These are phyloP conservation scores for Sylvilagus bachmani DNA, from an alignment of 2,113 vertebrate genomes.

Conservation along the genomic window DNA sequence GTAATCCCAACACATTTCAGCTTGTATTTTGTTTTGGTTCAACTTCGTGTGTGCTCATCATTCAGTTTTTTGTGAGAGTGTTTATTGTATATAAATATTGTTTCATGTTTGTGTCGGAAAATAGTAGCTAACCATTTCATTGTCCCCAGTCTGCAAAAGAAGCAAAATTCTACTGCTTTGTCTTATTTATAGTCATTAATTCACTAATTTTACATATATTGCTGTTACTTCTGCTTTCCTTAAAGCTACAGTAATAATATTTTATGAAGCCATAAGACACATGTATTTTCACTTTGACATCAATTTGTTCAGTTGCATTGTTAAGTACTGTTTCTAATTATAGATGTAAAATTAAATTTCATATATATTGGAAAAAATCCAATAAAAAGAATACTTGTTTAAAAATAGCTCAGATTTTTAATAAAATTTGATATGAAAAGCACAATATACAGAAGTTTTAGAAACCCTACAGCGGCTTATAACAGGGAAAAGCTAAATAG, in stretches of 20 bases:
- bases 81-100: slow-evolving; percentile 90
- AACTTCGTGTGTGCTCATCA: slow-evolving; percentile 89
- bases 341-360: slow-evolving; percentile 76
- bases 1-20: slow-evolving; percentile 84
- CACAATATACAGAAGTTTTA: slow-evolving; percentile 76
- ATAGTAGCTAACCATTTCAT: slow-evolving; percentile 90
- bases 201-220: slow-evolving; percentile 93
- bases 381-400: slow-evolving; percentile 90
- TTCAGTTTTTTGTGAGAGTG: slow-evolving; percentile 90
- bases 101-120: slow-evolving; percentile 91
- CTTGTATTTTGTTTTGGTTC: slow-evolving; percentile 91
- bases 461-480: slow-evolving; percentile 66
- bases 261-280: slow-evolving; percentile 89
- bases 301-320: slow-evolving; percentile 90
- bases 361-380: slow-evolving; percentile 89
- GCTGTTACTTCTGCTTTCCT: slow-evolving; percentile 89
- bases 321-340: slow-evolving; percentile 88
- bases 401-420: slow-evolving; percentile 84
- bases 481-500: slow-evolving; percentile 64
- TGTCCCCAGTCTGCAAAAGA: slow-evolving; percentile 84
- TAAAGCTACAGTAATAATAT: slow-evolving; percentile 88
- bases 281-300: slow-evolving; percentile 90
- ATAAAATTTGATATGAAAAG: slow-evolving; percentile 83
- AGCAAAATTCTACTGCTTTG: slow-evolving; percentile 94
- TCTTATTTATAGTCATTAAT: slow-evolving; percentile 94